Base-by-base conservation (phyloP, 2,113 vertebrate species). In the Phoenicopterus ruber region DNA sequence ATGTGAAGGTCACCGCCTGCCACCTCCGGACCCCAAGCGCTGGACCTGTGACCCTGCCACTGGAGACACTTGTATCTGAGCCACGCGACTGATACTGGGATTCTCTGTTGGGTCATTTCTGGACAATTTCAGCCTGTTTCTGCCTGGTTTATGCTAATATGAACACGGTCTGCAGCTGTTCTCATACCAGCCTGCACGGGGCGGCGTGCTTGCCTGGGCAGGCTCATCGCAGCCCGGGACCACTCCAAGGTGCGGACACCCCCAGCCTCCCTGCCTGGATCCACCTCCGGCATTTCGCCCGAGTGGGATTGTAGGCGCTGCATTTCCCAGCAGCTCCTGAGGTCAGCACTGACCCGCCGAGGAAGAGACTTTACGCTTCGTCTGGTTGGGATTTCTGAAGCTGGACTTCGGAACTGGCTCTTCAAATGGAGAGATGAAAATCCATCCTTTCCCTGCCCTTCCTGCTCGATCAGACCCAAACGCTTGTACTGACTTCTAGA, bases 331-430 rank as follows among this genome's bases (percentile, higher is more conserved):
- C 6, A 28, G 65, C 34, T 82, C 70, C 69, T 62, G 52, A 34
- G n/a, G 42, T 62, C 59, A 94, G 50, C 55, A 28, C 0, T 69
- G 76, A 80, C 34, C 26, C 5, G 1, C 14, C 1, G 3, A 69
- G 62, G 61, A 90, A 34, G 26, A 79, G 34, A 52, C 34, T 73
- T 77, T 10, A 24, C 1, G 1, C 8, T 65, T 10, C 55, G 66
- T 78, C 62, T 52, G 58, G 12, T 3, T 49, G 66, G 25, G 13
- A 42, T 69, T 82, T 86, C 76, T 40, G 59, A 76, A 55, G 49
- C n/a, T 1, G 2, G 46, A 18, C n/a, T 88, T 86, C 0, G 0
- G 55, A 92, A 44, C 8, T 3, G 42, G 42, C 34, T 83, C 38
- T 93, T 82, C 49, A 59, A 52, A 81, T 1, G 36, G 29, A 72